Conservation (phyloP, 2,113 vertebrate genomes). For the Trematomus loennbergii region DNA sequence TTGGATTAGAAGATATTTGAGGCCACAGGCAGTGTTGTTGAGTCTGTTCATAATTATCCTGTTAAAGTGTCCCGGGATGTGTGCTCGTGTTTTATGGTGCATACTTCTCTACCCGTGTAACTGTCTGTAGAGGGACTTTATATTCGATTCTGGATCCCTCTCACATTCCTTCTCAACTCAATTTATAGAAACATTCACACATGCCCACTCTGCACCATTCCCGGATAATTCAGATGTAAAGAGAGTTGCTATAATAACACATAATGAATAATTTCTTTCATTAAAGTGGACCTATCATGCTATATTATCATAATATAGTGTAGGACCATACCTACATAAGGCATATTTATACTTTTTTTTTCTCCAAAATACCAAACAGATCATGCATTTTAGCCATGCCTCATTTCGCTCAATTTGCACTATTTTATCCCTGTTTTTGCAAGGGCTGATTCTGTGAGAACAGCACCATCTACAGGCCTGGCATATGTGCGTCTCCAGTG, state of each 20-base stretch:
- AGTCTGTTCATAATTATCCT: slow-evolving; percentile 80
- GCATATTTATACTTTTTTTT: too few species aligned
- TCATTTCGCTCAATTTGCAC: too few species aligned
- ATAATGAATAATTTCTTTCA: too few species aligned
- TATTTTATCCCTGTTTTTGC: too few species aligned
- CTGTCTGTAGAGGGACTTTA: slow-evolving; percentile 34
- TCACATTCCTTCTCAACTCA: slow-evolving; percentile 13
- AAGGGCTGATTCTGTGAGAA: too few species aligned
- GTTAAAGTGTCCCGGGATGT: slow-evolving; percentile 76
- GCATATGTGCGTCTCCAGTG: too few species aligned
- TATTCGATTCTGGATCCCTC: slow-evolving; percentile 13
- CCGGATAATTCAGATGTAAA: neutral
- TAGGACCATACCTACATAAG: too few species aligned
- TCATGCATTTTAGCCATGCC: too few species aligned
- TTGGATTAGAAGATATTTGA: slow-evolving; percentile 52
- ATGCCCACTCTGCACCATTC: neutral
- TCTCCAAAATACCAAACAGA: too few species aligned
- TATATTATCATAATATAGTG: too few species aligned
- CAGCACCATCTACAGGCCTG: too few species aligned
- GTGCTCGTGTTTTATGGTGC: slow-evolving; percentile 74
- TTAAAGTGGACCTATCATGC: too few species aligned
- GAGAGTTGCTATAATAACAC: neutral
- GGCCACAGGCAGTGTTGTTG: slow-evolving; percentile 54
- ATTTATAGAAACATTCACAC: slow-evolving; percentile 6
- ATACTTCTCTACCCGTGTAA: slow-evolving; percentile 81